Evolutionary conservation across 2,888 invertebrate species (phyloP).

Genomic region (Drosophila fungiperda): DNA sequence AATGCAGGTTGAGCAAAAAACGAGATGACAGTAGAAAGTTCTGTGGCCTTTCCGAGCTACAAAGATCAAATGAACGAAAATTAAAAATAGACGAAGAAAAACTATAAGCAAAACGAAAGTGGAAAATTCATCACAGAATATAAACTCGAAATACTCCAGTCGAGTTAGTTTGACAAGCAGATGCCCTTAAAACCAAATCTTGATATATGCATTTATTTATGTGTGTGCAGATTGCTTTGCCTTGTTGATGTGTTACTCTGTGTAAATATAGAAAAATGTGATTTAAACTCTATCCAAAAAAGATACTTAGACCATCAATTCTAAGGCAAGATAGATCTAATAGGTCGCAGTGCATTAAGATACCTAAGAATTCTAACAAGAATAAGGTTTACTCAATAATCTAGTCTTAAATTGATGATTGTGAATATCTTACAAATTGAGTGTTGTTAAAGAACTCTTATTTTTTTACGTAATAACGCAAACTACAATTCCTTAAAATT

Average conservation of each 20-base stretch:
- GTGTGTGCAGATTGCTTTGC: background rate
- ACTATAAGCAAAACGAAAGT: background rate
- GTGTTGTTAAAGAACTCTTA: background rate
- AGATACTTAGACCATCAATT: background rate
- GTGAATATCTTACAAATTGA: background rate
- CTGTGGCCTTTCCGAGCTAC: background rate
- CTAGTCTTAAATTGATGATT: background rate
- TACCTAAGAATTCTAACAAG: background rate
- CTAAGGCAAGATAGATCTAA: no score
- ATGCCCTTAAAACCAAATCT: background rate
- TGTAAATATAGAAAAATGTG: background rate
- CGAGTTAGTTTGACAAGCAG: background rate
- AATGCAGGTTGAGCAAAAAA: background rate
- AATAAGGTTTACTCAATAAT: background rate
- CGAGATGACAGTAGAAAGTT: slow-evolving; percentile 12
- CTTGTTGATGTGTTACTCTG: background rate
- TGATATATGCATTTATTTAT: background rate
- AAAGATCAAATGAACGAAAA: background rate
- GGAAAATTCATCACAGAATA: background rate
- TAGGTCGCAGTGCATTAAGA: background rate
- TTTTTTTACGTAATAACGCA: background rate
- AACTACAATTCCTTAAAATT: background rate
- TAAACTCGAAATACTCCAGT: background rate
- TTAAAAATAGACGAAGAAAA: background rate
- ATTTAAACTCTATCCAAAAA: background rate